Base-by-base conservation (phyloP, 2,888 invertebrate genomes). In the Metopia argyrocephala region DNA sequence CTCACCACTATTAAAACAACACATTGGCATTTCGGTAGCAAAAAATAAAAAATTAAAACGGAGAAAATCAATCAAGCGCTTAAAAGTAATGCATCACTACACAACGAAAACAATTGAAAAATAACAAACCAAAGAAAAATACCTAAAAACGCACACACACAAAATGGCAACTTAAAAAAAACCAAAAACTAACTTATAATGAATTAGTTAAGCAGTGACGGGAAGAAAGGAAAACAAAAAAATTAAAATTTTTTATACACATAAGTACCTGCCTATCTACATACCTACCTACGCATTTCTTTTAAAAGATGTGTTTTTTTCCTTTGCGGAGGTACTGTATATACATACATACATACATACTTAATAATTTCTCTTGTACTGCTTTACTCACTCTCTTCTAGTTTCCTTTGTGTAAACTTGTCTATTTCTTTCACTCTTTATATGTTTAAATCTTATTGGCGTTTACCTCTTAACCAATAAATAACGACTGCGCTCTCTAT, bases 31-130 rank as follows among this genome's bases (percentile, higher is more conserved):
- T 3, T 1, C 15, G 12, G 2, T 38, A 2, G 38, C 5, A 9
- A 45, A 50, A 56, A 27, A 38, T 18, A 57, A 52, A 57, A 4
- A 27, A 31, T 38, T 57, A 69, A 73, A 73, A 78, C 82, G 83
- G 75, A 73, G 76, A 83, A 84, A 84, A 84, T 84, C 83, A 84
- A 84, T 84, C 84, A 84, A 84, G 83, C 83, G 79, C 65, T 38
- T 75, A 69, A n/a, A 76, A 80, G 74, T 75, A 61, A 81, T 78
- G 81, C 81, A 81, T 81, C 81, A 81, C 79, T 80, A 80, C 52
- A 78, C 76, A 73, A 70, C 48, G 57, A 75, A 79, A 74, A 79
- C 69, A 70, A 76, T 79, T 54, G 59, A 54, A 76, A 38, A 38
- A 38, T 38, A 38, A 28, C 28, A 50, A 48, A 56, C 27, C 20